Percentiles rank a stretch among this genome's conserved stretches.
These are phyloP conservation scores for Polypedilum vanderplanki DNA, from an alignment of 1,140 invertebrate genomes.

Conservation along the genomic window DNA sequence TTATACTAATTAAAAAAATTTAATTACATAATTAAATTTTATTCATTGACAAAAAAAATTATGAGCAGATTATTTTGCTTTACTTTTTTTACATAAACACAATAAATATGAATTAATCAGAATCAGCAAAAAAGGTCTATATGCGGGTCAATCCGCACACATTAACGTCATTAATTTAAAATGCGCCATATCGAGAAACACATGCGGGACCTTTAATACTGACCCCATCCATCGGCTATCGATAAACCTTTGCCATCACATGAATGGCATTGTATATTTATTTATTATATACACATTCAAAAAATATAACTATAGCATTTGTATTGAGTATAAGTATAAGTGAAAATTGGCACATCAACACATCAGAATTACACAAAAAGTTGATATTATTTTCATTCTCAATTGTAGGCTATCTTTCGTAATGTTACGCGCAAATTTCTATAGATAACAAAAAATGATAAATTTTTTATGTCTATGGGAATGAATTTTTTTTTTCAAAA, in stretches of 20 bases:
- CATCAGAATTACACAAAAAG: not conserved
- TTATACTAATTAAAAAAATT: no score
- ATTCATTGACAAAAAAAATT: no score
- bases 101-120: conserved; percentile 24
- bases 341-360: conserved; percentile 6
- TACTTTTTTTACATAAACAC: conserved; percentile 9
- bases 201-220: not conserved
- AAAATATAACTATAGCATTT: no score
- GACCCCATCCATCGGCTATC: not conserved
- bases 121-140: conserved; percentile 24
- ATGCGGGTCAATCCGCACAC: conserved; percentile 1
- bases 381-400: not conserved
- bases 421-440: not conserved
- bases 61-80: no score
- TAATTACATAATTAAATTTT: no score
- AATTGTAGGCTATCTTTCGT: no score
- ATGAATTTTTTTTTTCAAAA: no score
- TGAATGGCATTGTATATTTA: not conserved
- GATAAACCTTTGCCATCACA: conserved; percentile 25
- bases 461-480: no score
- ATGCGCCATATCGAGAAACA: conserved; percentile 24
- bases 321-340: no score
- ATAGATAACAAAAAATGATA: not conserved
- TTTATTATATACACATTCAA: no score
- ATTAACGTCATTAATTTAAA: conserved; percentile 16